A percentile compares a stretch with the other conserved stretches of the same genome.
phyloP scores from a whole-genome alignment of 2,888 invertebrate genomes.

The Cloeon dipterum region DNA sequence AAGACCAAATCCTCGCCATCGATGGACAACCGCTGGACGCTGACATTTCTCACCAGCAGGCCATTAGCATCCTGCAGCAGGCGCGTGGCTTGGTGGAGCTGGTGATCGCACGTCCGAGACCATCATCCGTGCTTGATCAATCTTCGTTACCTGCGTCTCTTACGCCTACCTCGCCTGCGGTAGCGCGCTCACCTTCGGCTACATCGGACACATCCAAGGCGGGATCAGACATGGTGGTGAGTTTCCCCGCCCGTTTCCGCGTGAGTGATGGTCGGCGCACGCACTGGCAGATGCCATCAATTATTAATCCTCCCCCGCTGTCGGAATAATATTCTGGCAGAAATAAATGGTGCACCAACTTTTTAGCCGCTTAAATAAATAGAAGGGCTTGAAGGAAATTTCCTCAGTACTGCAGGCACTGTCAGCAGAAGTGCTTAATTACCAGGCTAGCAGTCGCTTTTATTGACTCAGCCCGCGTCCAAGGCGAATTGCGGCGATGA shows the following conservation, averaged over 20 bases:
- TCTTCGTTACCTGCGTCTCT: slow-evolving; percentile 14
- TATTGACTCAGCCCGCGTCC: too few relatives aligned
- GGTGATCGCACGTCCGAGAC: slow-evolving; percentile 32
- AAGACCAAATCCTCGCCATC: slow-evolving; percentile 65
- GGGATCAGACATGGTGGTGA: slow-evolving; percentile 44
- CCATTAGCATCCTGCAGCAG: slow-evolving; percentile 49
- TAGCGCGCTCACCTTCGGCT: slow-evolving; percentile 29
- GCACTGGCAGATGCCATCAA: neutral
- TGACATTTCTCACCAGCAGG: slow-evolving; percentile 66
- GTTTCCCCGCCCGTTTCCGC: slow-evolving; percentile 6
- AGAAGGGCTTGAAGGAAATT: too few relatives aligned
- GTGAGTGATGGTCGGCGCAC: neutral
- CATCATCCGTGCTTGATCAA: slow-evolving; percentile 14
- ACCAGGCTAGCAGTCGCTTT: too few relatives aligned
- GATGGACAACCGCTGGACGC: slow-evolving; percentile 56
- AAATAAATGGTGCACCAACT: too few relatives aligned
- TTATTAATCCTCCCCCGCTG: neutral
- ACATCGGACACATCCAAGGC: slow-evolving; percentile 42
- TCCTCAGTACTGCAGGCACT: too few relatives aligned
- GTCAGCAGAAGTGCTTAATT: too few relatives aligned
- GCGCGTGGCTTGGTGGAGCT: slow-evolving; percentile 45
- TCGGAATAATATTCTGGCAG: too few relatives aligned
- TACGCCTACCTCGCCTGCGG: slow-evolving; percentile 14
- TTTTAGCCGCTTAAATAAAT: too few relatives aligned
- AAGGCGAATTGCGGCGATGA: too few relatives aligned